Evolutionary conservation across 2,888 invertebrate genomes (phyloP).

Genomic region (Geophilus truncorum): DNA sequence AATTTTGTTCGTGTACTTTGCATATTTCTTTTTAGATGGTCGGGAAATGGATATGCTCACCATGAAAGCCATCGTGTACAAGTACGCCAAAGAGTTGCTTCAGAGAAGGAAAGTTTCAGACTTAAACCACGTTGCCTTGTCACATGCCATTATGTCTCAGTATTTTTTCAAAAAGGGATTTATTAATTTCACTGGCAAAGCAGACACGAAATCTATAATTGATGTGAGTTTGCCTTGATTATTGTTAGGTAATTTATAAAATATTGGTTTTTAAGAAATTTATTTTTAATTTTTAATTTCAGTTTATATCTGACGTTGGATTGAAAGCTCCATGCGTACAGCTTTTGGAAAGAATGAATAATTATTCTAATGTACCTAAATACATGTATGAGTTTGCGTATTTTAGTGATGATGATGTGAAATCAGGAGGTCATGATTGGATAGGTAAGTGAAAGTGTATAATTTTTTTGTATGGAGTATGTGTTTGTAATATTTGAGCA

Average conservation of each 20-base stretch:
- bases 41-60: conserved; percentile 41
- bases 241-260: background rate
- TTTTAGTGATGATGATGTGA: conserved; percentile 45
- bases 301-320: conserved; percentile 47
- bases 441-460: conserved; percentile 43
- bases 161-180: conserved; percentile 42
- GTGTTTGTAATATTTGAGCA: too few species aligned
- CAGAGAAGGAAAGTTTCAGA: conserved; percentile 41
- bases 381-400: conserved; percentile 47
- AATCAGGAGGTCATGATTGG: conserved; percentile 44
- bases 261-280: background rate
- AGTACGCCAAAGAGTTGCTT: conserved; percentile 42
- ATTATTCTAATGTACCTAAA: conserved; percentile 42
- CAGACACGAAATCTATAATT: conserved; percentile 41
- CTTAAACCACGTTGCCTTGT: conserved; percentile 42
- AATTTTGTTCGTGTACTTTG: too few species aligned
- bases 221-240: conserved; percentile 43
- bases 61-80: conserved; percentile 41
- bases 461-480: too few species aligned
- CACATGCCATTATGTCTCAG: conserved; percentile 41
- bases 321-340: conserved; percentile 46
- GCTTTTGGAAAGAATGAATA: conserved; percentile 43
- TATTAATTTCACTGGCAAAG: conserved; percentile 40
- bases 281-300: conserved; percentile 35
- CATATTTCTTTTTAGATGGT: conserved; percentile 39